Evolutionary conservation across 2,113 vertebrate species (phyloP).

Genomic region (Ivindomyrus marchei): DNA sequence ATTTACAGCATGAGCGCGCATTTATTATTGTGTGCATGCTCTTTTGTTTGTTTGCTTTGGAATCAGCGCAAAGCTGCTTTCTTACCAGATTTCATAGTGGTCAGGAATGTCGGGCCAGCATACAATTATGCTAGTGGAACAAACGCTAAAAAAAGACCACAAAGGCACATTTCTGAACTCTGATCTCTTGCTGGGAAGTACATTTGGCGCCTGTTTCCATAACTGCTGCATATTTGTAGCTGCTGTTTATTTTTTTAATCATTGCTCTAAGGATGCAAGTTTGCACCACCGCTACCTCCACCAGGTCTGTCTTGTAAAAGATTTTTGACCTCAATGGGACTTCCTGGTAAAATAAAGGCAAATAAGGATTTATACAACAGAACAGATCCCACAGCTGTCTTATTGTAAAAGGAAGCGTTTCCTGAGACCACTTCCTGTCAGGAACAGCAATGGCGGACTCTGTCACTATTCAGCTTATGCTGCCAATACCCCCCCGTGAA

Average conservation of each 20-base stretch:
- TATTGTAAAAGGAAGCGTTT: constrained; percentile 9
- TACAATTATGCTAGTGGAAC: not conserved
- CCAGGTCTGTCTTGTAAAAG: too few species aligned
- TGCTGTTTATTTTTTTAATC: not conserved
- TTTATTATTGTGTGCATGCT: not conserved
- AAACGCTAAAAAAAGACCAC: not conserved
- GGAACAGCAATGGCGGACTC: too few species aligned
- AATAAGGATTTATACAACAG: not conserved
- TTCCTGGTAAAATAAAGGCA: too few species aligned
- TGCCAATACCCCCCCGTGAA: not conserved
- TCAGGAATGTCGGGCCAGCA: not conserved
- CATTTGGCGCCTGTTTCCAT: not conserved
- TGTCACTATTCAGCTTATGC: not conserved
- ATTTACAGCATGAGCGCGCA: not conserved
- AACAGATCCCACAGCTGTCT: not conserved
- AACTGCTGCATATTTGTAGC: not conserved
- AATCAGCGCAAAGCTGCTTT: not conserved
- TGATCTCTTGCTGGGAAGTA: not conserved
- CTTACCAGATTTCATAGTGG: not conserved
- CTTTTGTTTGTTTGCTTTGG: not conserved
- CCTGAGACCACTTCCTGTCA: constrained; percentile 10
- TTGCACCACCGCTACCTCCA: accelerated
- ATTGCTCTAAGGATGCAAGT: not conserved
- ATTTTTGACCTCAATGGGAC: too few species aligned
- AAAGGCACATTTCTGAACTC: not conserved